phyloP scores from a whole-genome alignment of 2,113 vertebrate genomes.

The Brevimyrus niger region DNA sequence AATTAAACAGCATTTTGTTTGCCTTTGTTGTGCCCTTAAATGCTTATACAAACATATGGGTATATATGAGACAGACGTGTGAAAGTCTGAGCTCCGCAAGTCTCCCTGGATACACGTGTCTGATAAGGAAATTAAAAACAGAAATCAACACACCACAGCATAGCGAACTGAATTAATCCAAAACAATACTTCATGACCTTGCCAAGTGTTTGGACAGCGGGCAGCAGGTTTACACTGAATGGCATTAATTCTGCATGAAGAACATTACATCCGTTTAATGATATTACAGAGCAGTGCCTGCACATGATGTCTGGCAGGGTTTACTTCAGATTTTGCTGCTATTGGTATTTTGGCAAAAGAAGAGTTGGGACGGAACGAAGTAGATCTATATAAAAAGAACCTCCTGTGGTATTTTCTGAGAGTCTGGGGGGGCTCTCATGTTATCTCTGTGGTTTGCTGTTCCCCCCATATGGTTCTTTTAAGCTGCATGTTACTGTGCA shows the following conservation, averaged over 20 bases:
- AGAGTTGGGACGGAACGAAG: conserved; percentile 37
- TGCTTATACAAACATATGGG: neutral
- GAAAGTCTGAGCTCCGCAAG: neutral
- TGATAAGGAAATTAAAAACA: conserved; percentile 1
- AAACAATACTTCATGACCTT: conserved; percentile 3
- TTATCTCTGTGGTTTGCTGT: conserved; percentile 62
- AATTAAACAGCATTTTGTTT: neutral
- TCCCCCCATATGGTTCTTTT: conserved; percentile 44
- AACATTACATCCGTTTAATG: neutral
- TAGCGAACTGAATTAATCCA: neutral
- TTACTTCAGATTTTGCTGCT: conserved; percentile 39
- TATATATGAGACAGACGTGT: neutral
- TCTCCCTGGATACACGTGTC: neutral
- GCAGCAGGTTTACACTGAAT: neutral
- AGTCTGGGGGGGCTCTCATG: conserved; percentile 68
- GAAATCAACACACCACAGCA: neutral
- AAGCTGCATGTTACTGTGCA: conserved; percentile 14
- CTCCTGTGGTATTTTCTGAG: conserved; percentile 61
- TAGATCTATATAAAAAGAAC: conserved; percentile 49
- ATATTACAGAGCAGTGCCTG: neutral
- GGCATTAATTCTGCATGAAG: neutral
- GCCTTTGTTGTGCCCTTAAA: neutral
- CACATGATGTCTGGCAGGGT: neutral
- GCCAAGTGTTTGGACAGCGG: neutral
- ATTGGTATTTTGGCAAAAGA: conserved; percentile 39